Evolutionary conservation across 2,113 vertebrate genomes (phyloP).

Genomic region (Eonycteris spelaea): DNA sequence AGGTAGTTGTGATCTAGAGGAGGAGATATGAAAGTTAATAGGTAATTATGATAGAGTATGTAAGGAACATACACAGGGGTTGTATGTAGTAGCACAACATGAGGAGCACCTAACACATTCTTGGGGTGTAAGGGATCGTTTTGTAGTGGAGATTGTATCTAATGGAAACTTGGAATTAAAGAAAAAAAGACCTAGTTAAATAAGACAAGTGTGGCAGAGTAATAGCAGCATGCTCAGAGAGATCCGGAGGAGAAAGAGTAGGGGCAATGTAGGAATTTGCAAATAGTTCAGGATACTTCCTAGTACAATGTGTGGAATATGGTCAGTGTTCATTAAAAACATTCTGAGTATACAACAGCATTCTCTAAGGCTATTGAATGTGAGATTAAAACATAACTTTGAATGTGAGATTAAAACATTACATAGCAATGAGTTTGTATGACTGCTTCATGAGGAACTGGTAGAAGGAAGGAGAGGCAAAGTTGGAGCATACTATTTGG

Average conservation of each 20-base stretch:
- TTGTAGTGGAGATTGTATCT: not conserved
- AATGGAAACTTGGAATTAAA: not conserved
- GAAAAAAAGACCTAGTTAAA: not conserved
- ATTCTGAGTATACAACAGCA: not conserved
- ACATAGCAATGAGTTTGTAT: not conserved
- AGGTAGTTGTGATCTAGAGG: not conserved
- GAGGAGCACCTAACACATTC: not conserved
- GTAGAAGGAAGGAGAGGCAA: not conserved
- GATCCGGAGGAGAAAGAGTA: not conserved
- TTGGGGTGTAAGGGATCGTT: not conserved
- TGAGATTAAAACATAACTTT: not conserved
- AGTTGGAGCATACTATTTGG: not conserved
- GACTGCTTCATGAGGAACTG: not conserved
- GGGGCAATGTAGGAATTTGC: not conserved
- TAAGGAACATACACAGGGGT: not conserved
- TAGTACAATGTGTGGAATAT: not conserved
- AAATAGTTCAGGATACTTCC: not conserved
- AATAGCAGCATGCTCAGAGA: not conserved
- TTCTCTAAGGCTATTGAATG: not conserved
- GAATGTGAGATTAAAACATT: not conserved
- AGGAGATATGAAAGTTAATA: not conserved
- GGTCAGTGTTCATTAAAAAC: not conserved
- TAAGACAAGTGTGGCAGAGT: not conserved
- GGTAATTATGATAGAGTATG: not conserved
- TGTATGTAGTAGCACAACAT: not conserved